These are phyloP conservation scores for Acrobasis consociella DNA, from an alignment of 2,888 invertebrate species.

Conservation along the genomic window DNA sequence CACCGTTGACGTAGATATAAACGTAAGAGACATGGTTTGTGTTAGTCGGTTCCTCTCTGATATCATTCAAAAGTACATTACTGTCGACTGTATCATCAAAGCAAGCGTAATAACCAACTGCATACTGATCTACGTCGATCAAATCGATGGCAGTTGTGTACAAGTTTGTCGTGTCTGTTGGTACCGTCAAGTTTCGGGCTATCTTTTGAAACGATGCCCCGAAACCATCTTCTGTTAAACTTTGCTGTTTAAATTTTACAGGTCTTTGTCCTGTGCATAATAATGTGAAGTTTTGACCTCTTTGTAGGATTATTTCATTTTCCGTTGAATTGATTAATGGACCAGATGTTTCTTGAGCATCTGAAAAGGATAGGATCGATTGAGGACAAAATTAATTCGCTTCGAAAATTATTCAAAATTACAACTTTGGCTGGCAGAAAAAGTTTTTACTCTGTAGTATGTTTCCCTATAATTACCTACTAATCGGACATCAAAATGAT, in stretches of 20 bases:
- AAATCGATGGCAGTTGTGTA: slow-evolving; percentile 75
- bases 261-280: slow-evolving; percentile 57
- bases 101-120: slow-evolving; percentile 83
- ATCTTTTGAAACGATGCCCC: slow-evolving; percentile 41
- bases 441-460: not conserved
- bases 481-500: too few species aligned
- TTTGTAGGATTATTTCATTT: slow-evolving; percentile 64
- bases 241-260: slow-evolving; percentile 64
- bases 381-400: too few species aligned
- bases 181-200: slow-evolving; percentile 9
- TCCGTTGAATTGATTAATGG: slow-evolving; percentile 59
- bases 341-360: slow-evolving; percentile 56
- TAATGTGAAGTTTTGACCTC: slow-evolving; percentile 67
- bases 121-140: slow-evolving; percentile 62
- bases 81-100: slow-evolving; percentile 64
- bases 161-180: slow-evolving; percentile 48
- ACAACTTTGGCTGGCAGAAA: not conserved
- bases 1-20: slow-evolving; percentile 75
- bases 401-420: not conserved
- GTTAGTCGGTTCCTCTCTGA: slow-evolving; percentile 62
- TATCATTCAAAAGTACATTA: slow-evolving; percentile 48
- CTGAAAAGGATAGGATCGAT: slow-evolving; percentile 61
- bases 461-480: too few species aligned
- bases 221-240: slow-evolving; percentile 56
- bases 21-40: slow-evolving; percentile 62